These are phyloP conservation scores for Thera obeliscata DNA, from an alignment of 2,888 invertebrate species.

Conservation along the genomic window DNA sequence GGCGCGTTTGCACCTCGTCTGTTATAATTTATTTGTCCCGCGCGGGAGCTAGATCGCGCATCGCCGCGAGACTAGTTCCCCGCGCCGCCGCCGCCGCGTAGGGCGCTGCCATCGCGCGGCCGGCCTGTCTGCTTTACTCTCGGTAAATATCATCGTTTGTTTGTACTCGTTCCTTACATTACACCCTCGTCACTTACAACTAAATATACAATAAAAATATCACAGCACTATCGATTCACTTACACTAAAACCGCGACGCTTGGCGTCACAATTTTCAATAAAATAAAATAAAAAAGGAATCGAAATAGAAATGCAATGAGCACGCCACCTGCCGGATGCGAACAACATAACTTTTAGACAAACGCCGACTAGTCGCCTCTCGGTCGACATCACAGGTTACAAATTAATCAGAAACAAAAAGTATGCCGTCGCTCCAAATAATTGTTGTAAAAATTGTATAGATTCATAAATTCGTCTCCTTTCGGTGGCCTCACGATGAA, in stretches of 20 bases:
- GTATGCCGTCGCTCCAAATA: slow-evolving; percentile 25
- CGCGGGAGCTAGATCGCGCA: slow-evolving; percentile 36
- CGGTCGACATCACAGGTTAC: slow-evolving; percentile 16
- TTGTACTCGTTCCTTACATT: slow-evolving; percentile 75
- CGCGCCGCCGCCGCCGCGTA: slow-evolving; percentile 7
- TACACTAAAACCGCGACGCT: slow-evolving; percentile 77
- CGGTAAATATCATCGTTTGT: slow-evolving; percentile 72
- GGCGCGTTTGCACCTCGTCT: slow-evolving; percentile 43
- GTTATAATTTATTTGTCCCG: slow-evolving; percentile 34
- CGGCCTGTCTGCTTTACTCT: slow-evolving; percentile 34
- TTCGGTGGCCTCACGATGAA: slow-evolving; percentile 56
- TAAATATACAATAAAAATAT: slow-evolving; percentile 84
- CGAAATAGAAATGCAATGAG: slow-evolving; percentile 74
- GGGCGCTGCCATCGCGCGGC: slow-evolving; percentile 4
- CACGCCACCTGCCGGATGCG: slow-evolving; percentile 55
- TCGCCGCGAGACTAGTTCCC: slow-evolving; percentile 37
- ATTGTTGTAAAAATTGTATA: slow-evolving; percentile 28
- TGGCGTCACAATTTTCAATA: slow-evolving; percentile 66
- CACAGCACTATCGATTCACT: slow-evolving; percentile 85
- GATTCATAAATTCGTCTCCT: slow-evolving; percentile 39
- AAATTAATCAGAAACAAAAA: slow-evolving; percentile 22
- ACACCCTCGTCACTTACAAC: slow-evolving; percentile 71
- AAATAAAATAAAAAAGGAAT: slow-evolving; percentile 72
- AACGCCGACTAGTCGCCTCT: slow-evolving; percentile 7
- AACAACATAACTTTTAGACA: slow-evolving; percentile 28